A percentile compares a stretch with the other conserved stretches of the same genome.
These are phyloP conservation scores for Rhinogobius similis DNA, from an alignment of 2,113 vertebrate species.

Conservation along the genomic window DNA sequence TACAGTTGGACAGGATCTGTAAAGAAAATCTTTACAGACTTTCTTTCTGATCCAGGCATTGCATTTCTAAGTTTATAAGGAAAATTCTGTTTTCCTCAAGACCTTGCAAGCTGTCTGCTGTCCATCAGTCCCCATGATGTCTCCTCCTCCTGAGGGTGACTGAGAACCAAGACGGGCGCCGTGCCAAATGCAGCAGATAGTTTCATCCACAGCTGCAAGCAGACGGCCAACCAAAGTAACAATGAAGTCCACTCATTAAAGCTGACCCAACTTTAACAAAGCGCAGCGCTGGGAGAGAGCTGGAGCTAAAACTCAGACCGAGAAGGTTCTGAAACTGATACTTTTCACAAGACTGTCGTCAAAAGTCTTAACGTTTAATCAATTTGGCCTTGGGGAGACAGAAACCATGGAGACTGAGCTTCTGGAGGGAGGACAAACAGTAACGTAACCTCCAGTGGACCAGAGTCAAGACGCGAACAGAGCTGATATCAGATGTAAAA, in stretches of 20 bases:
- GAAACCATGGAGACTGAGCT: neutral
- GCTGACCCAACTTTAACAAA: slow-evolving; percentile 46
- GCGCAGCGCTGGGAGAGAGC: slow-evolving; percentile 23
- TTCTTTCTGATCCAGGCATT: slow-evolving; percentile 46
- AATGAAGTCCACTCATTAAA: slow-evolving; percentile 76
- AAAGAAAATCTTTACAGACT: no score
- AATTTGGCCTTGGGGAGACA: slow-evolving; percentile 2
- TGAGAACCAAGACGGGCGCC: slow-evolving; percentile 44
- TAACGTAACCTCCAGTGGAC: slow-evolving; percentile 32
- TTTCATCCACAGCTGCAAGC: slow-evolving; percentile 79
- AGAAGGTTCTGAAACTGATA: slow-evolving; percentile 15
- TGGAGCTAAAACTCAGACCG: slow-evolving; percentile 2
- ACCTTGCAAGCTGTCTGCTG: slow-evolving; percentile 65
- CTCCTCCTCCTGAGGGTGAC: slow-evolving; percentile 53
- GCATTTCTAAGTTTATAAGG: slow-evolving; percentile 45
- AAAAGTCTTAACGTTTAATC: slow-evolving; percentile 11
- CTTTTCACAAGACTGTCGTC: slow-evolving; percentile 8
- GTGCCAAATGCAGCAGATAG: slow-evolving; percentile 73
- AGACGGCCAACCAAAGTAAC: slow-evolving; percentile 64
- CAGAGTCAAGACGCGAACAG: slow-evolving; percentile 47
- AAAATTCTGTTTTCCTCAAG: slow-evolving; percentile 42
- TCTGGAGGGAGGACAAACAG: slow-evolving; percentile 19
- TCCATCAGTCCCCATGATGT: slow-evolving; percentile 62
- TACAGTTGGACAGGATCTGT: neutral
- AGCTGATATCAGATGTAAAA: slow-evolving; percentile 52